Evolutionary conservation across 2,113 vertebrate species (phyloP), one percentile per base, ranked within the genome.

Genomic region (Corythoichthys intestinalis): DNA sequence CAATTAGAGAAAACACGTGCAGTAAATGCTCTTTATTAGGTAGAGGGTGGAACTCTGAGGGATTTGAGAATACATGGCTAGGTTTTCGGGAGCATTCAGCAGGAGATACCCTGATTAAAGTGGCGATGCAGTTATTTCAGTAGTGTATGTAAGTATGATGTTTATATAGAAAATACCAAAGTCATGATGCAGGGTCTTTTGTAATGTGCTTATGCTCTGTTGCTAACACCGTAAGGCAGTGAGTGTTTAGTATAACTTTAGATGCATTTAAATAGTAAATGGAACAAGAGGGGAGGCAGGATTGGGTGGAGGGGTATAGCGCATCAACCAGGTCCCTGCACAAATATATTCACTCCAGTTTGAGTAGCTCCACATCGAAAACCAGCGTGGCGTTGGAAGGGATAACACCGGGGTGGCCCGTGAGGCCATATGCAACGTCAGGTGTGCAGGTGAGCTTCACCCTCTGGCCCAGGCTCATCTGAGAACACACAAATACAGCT

Each of bases 381-480:
- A 99, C 92, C 76, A 99, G 95, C 0, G 97, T 98, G 79, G 97
- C 97, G 8, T 98, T 97, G 53, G 96, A 93, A 41, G 97, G 97
- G 91, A 99, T 99, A 89, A 99, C 97, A 58, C 97, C 97, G 0
- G 97, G 97, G 87, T 98, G 97, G 72, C 97, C 97, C 0, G 95
- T 97, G 67, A 91, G 82, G 88, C 97, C 97, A 0, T 99, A 99
- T 1, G 97, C 97, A 94, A 98, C 93, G 64, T 99, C 97, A 15
- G 97, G 96, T 79, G 96, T 95, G 89, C 96, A 98, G 89, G 96
- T 98, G 91, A 99, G 86, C 92, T 98, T 99, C 61, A 94, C 96
- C 87, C 97, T 93, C 90, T 99, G 96, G 81, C 97, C 96, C 85
- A 98, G 90, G 78, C 97, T 99, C 97, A 99, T 99, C 97, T 92